Evolutionary conservation across 1,140 invertebrate species (phyloP), one percentile per base, ranked within the genome.

Genomic region (Gonatopus flavifemur): DNA sequence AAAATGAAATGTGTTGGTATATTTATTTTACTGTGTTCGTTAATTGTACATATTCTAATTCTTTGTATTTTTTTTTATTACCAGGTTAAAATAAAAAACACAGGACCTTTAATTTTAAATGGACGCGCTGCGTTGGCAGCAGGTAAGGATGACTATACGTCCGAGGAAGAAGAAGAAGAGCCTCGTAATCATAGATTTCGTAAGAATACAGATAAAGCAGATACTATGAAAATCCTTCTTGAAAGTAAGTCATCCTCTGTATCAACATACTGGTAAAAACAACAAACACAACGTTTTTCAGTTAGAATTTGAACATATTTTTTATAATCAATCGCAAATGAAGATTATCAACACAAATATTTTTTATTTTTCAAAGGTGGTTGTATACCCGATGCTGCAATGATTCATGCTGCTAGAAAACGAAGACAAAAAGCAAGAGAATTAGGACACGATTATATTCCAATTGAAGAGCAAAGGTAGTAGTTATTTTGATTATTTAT

Each of bases 321-420:
- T n/a, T n/a, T n/a, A n/a, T n/a, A n/a, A n/a, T n/a, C n/a, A n/a
- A n/a, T n/a, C n/a, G n/a, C n/a, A n/a, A n/a, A n/a, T n/a, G n/a
- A n/a, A n/a, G n/a, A n/a, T n/a, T n/a, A n/a, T n/a, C n/a, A n/a
- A n/a, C n/a, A n/a, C n/a, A n/a, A n/a, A n/a, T n/a, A n/a, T n/a
- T n/a, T n/a, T 56, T 52, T 10, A 46, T 72, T 64, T n/a, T n/a
- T n/a, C n/a, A 35, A 55, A 87, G 85, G 84, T 76, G 95, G 94
- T 37, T 86, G 87, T 60, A 98, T 98, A 66, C 95, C 95, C 15
- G 94, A 98, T 83, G 94, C 95, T 8, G 93, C 92, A 30, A 89
- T 94, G 81, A 98, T 98, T 71, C 94, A 98, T 79, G 91, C 92
- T 50, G 92, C 93, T 16, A 83, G 94, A 59, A 98, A 97, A 79